phyloP scores from a whole-genome alignment of 2,797 vertebrate species.

The Tenualosa thibaudeaui region DNA sequence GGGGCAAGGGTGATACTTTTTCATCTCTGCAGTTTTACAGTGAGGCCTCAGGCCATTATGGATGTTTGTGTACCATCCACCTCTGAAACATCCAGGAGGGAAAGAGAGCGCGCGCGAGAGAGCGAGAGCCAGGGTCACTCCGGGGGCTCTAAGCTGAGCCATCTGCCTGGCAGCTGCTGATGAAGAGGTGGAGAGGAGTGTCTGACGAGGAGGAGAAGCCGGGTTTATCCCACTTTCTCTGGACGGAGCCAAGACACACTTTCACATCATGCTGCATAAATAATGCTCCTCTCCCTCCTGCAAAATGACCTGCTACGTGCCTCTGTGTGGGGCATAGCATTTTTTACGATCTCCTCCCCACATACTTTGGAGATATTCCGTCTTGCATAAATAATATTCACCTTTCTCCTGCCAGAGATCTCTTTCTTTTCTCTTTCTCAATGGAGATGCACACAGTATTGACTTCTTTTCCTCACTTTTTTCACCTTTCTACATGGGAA shows the following conservation, averaged over 20 bases:
- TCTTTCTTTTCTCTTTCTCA: too few species aligned
- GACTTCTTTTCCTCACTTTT: too few species aligned
- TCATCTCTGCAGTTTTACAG: slow-evolving; percentile 44
- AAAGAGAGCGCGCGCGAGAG: background rate
- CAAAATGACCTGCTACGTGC: background rate
- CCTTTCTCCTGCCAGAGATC: background rate
- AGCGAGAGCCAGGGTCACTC: slow-evolving; percentile 37
- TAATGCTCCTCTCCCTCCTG: background rate
- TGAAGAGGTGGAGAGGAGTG: slow-evolving; percentile 40
- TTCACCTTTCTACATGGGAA: too few species aligned
- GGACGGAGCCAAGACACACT: background rate
- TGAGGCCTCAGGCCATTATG: background rate
- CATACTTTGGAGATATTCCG: background rate
- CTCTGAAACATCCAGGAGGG: slow-evolving; percentile 19
- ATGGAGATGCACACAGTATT: background rate
- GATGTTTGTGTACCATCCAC: slow-evolving; percentile 12
- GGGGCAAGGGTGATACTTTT: slow-evolving; percentile 28
- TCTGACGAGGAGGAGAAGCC: background rate
- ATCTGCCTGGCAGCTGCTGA: slow-evolving; percentile 53
- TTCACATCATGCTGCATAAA: slow-evolving; percentile 2
- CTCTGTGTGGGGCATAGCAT: background rate
- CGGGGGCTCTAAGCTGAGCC: slow-evolving; percentile 42
- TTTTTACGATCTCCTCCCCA: background rate
- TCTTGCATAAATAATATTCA: slow-evolving; percentile 1
- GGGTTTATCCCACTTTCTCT: background rate